These are phyloP conservation scores for Ypsolopha sequella DNA, from an alignment of 2,888 invertebrate genomes.

Conservation along the genomic window DNA sequence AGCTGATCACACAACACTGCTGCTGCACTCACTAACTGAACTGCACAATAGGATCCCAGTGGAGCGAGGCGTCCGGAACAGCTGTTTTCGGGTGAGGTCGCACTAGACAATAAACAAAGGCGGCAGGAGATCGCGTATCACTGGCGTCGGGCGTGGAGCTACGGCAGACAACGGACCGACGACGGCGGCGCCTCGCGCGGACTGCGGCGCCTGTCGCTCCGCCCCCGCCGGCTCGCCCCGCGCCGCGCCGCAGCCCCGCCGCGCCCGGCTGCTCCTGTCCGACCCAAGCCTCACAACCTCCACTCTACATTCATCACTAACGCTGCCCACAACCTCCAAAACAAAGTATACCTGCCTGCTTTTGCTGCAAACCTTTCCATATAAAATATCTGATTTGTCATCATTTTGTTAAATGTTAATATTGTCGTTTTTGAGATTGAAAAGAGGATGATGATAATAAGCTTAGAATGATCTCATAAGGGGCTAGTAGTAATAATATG, in stretches of 20 bases:
- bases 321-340: not conserved
- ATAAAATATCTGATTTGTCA: not conserved
- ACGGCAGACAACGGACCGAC: constrained; percentile 41
- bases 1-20: constrained; percentile 30
- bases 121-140: constrained; percentile 32
- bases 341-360: not conserved
- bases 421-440: too few relatives aligned
- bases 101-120: constrained; percentile 58
- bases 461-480: not conserved
- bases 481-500: not conserved
- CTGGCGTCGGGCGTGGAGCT: constrained; percentile 18
- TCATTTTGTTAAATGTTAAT: too few relatives aligned
- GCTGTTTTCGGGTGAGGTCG: constrained; percentile 33
- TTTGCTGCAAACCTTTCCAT: not conserved
- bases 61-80: constrained; percentile 18
- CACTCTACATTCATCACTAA: too few relatives aligned
- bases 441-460: not conserved
- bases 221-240: constrained; percentile 12
- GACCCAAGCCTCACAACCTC: not conserved
- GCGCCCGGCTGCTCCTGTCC: constrained; percentile 6
- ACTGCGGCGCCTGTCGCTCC: constrained; percentile 26
- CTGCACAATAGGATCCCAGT: constrained; percentile 9
- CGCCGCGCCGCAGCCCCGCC: constrained; percentile 10
- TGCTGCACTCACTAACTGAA: constrained; percentile 24
- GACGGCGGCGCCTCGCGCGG: constrained; percentile 49